A percentile compares a stretch with the other conserved stretches of the same genome.
Conservation (phyloP, 2,888 invertebrate genomes). For the Orthosia gracilis region DNA sequence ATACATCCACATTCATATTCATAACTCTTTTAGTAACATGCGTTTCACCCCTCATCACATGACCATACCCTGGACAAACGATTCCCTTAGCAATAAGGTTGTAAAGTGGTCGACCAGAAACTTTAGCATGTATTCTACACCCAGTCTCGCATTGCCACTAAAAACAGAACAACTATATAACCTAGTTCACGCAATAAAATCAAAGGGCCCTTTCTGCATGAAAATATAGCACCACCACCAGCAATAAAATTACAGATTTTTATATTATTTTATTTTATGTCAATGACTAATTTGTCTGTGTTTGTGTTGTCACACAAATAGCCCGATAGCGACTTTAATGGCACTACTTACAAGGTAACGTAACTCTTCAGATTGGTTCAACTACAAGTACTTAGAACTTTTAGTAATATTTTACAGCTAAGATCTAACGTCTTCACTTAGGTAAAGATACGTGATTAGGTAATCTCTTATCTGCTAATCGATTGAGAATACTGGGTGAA, state of each 20-base stretch:
- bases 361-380: slow-evolving; percentile 79
- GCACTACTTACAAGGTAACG: slow-evolving; percentile 98
- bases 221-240: slow-evolving; percentile 58
- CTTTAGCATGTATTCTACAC: neutral
- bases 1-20: too few species aligned
- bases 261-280: slow-evolving; percentile 72
- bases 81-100: neutral
- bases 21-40: too few species aligned
- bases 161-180: slow-evolving; percentile 4
- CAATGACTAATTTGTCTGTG: slow-evolving; percentile 90
- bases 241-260: slow-evolving; percentile 60
- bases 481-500: neutral
- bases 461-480: slow-evolving; percentile 24
- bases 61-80: too few species aligned
- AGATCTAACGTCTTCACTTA: slow-evolving; percentile 1
- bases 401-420: slow-evolving; percentile 44
- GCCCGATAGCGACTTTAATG: slow-evolving; percentile 99
- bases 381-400: slow-evolving; percentile 72
- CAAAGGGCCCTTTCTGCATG: slow-evolving; percentile 65
- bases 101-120: neutral
- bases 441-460: too few species aligned
- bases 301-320: slow-evolving; percentile 95
- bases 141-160: slow-evolving; percentile 27
- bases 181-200: slow-evolving; percentile 7
- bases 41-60: too few species aligned